Evolutionary conservation across 2,888 invertebrate genomes (phyloP), one percentile per base, ranked within the genome.

Genomic region (Lamproptera curius): DNA sequence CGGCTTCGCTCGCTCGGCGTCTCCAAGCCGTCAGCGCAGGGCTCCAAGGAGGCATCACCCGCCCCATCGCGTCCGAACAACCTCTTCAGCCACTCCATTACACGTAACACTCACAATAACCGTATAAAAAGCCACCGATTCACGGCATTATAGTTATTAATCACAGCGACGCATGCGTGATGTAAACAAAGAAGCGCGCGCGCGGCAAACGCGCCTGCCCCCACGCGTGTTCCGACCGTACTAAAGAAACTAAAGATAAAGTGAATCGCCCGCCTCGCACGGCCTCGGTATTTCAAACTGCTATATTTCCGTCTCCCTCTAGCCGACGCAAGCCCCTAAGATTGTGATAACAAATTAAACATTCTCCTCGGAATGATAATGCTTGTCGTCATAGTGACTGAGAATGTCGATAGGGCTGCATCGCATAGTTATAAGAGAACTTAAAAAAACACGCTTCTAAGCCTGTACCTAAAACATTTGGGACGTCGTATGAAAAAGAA

Each of bases 1-100:
- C 92, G 89, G 58, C 87, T 88, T 58, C 91, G 91, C 70, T 95
- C 92, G 50, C 81, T 78, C 35, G 81, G 70, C 3, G 91, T 93
- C 89, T 95, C 95, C 63, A 95, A 81, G 46, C 81, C 51, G 17
- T 57, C 57, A 9, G 11, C 37, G 42, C 26, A 13, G 15, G 31
- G n/a, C 39, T 37, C 50, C 41, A 46, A 28, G 42, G 6, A 34
- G 36, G 57, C 62, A 37, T 63, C 54, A 23, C 52, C 45, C 6
- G 4, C 20, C 3, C 14, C 49, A 3, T 31, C 50, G 2, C 57
- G 45, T 42, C 69, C 65, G 42, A 63, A 62, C 16, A 65, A 41
- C 2, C 67, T 64, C 60, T 73, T 80, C 40, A 75, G 42, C 68
- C 79, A 73, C 63, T 78, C 77, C 80, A 82, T 79, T 16, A 20